Evolutionary conservation across 2,113 vertebrate genomes (phyloP).

Genomic region (Procavia capensis): DNA sequence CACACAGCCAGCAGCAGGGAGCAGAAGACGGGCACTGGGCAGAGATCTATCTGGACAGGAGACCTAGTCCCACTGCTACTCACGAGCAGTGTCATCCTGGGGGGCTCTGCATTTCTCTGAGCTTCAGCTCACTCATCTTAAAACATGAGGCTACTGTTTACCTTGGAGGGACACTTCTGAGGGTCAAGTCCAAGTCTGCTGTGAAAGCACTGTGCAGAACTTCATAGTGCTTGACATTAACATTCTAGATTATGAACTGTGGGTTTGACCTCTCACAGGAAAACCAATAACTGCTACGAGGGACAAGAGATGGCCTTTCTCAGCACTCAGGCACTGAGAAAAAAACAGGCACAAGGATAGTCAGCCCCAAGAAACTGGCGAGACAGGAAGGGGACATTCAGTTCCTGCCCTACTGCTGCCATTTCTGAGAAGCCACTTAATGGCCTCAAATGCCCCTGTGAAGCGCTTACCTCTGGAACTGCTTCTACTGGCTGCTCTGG

Average conservation of each 20-base stretch:
- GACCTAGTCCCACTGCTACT: neutral
- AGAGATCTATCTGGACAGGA: neutral
- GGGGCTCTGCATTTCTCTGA: neutral
- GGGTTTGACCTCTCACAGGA: neutral
- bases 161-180: neutral
- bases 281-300: neutral
- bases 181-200: neutral
- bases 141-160: neutral
- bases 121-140: neutral
- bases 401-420: neutral
- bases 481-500: neutral
- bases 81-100: rapidly evolving
- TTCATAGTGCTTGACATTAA: neutral
- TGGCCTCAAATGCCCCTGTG: neutral
- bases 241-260: neutral
- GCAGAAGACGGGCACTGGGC: neutral
- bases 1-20: neutral
- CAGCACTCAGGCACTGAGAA: neutral
- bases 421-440: neutral
- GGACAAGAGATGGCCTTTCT: neutral
- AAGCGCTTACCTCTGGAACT: neutral
- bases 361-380: neutral
- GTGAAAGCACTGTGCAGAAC: neutral
- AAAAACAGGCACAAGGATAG: neutral
- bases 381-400: neutral